These are phyloP conservation scores for Phocoena phocoena DNA, from an alignment of 2,113 vertebrate species.

Conservation along the genomic window DNA sequence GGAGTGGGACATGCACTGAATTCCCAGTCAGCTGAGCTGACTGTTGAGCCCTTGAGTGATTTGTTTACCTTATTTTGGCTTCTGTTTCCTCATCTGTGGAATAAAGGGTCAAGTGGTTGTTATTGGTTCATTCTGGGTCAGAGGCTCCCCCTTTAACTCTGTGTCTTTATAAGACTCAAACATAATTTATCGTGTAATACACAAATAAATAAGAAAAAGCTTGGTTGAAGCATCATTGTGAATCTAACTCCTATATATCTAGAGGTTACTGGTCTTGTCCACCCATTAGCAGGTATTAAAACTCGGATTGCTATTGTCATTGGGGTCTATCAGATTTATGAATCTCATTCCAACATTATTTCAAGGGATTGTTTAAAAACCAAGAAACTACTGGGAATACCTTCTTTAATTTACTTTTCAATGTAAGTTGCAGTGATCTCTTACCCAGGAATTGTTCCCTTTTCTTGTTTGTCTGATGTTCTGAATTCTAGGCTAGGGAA, in stretches of 20 bases:
- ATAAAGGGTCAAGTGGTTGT: not conserved
- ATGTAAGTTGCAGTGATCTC: not conserved
- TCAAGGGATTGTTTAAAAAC: not conserved
- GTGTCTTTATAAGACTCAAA: not conserved
- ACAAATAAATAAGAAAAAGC: not conserved
- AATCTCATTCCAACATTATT: not conserved
- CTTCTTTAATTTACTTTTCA: slow-evolving; percentile 1
- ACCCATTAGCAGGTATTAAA: not conserved
- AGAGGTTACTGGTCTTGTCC: not conserved
- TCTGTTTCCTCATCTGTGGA: not conserved
- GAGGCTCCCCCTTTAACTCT: not conserved
- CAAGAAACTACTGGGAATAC: not conserved
- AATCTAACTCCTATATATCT: not conserved
- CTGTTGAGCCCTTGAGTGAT: not conserved
- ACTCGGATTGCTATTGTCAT: not conserved
- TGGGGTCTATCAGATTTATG: not conserved
- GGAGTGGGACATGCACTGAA: not conserved
- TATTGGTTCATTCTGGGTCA: not conserved
- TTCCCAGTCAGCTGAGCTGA: not conserved
- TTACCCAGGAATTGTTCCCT: not conserved
- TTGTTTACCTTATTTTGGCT: not conserved
- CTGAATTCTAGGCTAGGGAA: not conserved
- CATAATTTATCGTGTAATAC: not conserved
- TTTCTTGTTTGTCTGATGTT: not conserved
- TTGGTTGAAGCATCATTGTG: not conserved